Conservation (phyloP, 1,140 invertebrate species). For the Cherax quadricarinatus region DNA sequence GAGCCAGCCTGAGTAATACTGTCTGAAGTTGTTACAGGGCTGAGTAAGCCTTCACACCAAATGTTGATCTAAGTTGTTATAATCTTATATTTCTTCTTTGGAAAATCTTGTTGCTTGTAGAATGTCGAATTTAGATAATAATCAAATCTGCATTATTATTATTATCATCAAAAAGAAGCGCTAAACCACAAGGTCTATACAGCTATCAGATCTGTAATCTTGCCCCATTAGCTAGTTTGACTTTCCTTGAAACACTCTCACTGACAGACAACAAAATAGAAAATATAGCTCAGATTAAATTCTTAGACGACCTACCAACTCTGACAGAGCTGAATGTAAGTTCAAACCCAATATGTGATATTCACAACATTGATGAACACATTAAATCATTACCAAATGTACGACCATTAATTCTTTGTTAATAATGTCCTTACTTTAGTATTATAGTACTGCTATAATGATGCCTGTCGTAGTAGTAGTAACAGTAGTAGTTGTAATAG, state of each 20-base stretch:
- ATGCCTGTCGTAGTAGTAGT: too few species aligned
- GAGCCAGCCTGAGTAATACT: too few species aligned
- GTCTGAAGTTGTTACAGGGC: too few species aligned
- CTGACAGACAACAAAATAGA: conserved; percentile 40
- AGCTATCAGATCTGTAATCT: conserved; percentile 45
- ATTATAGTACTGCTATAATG: too few species aligned
- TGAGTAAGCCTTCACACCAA: too few species aligned
- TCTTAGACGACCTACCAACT: not conserved
- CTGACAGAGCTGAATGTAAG: conserved; percentile 23
- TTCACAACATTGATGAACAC: conserved; percentile 2
- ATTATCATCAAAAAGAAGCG: too few species aligned
- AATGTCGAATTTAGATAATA: conserved; percentile 40
- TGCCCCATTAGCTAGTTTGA: conserved; percentile 17
- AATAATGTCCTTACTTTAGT: not conserved
- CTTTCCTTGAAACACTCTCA: conserved; percentile 15
- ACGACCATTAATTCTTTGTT: conserved; percentile 23
- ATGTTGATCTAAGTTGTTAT: conserved; percentile 41
- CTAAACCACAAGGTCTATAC: too few species aligned
- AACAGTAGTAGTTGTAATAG: too few species aligned
- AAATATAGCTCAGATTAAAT: not conserved
- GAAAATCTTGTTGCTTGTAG: conserved; percentile 32
- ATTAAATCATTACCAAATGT: conserved; percentile 19
- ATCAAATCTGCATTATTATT: too few species aligned
- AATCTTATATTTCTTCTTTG: conserved; percentile 30
- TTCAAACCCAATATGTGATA: conserved; percentile 36